Percentiles rank a stretch among this genome's conserved stretches.
These are phyloP conservation scores for Drosophila melanogaster DNA, from an alignment of 1,140 invertebrate species.

Conservation along the genomic window DNA sequence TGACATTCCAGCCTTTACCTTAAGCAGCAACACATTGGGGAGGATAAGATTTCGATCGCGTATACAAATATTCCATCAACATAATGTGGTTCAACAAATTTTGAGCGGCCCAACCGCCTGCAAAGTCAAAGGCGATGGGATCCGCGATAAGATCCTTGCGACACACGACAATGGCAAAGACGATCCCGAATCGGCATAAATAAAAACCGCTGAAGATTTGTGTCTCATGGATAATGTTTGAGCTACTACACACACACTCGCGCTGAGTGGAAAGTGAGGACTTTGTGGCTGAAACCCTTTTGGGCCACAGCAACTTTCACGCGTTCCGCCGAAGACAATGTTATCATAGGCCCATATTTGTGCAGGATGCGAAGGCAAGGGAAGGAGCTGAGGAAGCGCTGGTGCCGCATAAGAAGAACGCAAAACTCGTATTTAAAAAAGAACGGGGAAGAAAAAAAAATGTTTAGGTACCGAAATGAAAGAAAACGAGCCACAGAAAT, in stretches of 20 bases:
- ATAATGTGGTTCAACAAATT: constrained; percentile 33
- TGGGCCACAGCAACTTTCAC: constrained; percentile 71
- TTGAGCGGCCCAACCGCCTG: constrained; percentile 29
- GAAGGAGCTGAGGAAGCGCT: constrained; percentile 1
- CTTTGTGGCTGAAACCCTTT: constrained; percentile 37
- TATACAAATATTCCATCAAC: constrained; percentile 45
- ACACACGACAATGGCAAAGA: constrained; percentile 41
- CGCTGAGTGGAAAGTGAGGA: constrained; percentile 29
- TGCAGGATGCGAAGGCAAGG: constrained; percentile 47
- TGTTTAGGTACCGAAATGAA: constrained; percentile 64
- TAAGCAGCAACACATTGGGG: constrained; percentile 8
- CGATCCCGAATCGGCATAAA: constrained; percentile 45
- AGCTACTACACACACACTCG: constrained; percentile 28
- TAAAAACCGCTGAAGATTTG: constrained; percentile 34
- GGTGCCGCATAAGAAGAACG: constrained; percentile 15
- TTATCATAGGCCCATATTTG: constrained; percentile 79
- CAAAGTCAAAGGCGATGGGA: constrained; percentile 46
- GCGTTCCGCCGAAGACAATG: constrained; percentile 65
- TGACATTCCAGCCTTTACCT: constrained; percentile 6
- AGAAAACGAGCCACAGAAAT: constrained; percentile 59
- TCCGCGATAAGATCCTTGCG: constrained; percentile 33
- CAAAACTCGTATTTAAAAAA: constrained; percentile 59
- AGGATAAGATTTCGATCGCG: constrained; percentile 29
- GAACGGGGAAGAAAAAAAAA: constrained; percentile 49
- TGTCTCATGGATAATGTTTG: constrained; percentile 43